Conservation (phyloP, 2,797 vertebrate species). For the Falco naumanni region DNA sequence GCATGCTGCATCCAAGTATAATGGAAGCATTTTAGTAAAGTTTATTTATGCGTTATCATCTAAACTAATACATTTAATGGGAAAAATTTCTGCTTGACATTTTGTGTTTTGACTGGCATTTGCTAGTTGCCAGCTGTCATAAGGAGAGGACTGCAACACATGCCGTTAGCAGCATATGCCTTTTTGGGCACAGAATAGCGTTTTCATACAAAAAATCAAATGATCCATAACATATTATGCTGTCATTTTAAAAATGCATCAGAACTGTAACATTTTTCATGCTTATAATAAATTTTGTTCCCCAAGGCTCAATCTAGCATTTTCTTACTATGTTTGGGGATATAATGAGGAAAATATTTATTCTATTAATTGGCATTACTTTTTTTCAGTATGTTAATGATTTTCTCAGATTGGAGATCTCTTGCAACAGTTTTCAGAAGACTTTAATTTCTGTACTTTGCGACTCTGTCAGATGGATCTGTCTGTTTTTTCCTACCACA, state of each 20-base stretch:
- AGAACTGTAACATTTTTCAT: conserved; percentile 78
- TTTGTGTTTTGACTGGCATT: conserved; percentile 86
- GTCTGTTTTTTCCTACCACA: neutral
- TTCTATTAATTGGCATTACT: conserved; percentile 73
- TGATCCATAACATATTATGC: conserved; percentile 92
- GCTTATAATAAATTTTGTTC: conserved; percentile 76
- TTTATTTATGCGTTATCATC: conserved; percentile 50
- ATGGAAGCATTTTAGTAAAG: conserved; percentile 8
- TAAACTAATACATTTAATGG: conserved; percentile 73
- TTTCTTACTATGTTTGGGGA: conserved; percentile 72
- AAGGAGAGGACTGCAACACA: conserved; percentile 76
- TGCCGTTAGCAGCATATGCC: conserved; percentile 79
- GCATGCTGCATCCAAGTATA: neutral
- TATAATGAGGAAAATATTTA: conserved; percentile 69
- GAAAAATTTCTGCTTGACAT: conserved; percentile 81
- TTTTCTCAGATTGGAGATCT: neutral
- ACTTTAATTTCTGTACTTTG: neutral
- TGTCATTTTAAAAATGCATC: conserved; percentile 86
- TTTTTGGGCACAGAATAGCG: conserved; percentile 75
- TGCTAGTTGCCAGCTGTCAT: conserved; percentile 84
- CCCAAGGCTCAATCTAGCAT: conserved; percentile 79
- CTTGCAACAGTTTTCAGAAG: neutral
- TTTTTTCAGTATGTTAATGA: conserved; percentile 38
- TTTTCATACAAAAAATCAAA: conserved; percentile 83
- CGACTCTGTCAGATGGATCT: neutral